Evolutionary conservation across 2,797 vertebrate genomes (phyloP).

Genomic region (Cyclopterus lumpus): DNA sequence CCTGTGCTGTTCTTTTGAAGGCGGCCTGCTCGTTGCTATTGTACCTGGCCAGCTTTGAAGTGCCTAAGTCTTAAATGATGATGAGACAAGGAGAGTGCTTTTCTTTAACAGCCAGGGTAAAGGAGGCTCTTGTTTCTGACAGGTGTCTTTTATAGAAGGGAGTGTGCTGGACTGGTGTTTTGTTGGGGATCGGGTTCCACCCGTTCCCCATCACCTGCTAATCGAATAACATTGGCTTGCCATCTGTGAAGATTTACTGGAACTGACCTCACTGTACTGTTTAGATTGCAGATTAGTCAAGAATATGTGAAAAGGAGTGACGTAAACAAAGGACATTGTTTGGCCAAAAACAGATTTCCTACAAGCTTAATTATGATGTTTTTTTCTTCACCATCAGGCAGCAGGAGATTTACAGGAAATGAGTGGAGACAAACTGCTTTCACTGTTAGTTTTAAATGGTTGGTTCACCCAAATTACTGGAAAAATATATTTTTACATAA

Average conservation of each 20-base stretch:
- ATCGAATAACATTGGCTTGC: constrained; percentile 82
- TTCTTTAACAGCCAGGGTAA: constrained; percentile 76
- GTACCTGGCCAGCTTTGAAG: constrained; percentile 84
- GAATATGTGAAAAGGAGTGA: constrained; percentile 62
- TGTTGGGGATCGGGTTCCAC: constrained; percentile 74
- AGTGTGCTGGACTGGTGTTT: constrained; percentile 81
- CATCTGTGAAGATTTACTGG: constrained; percentile 83
- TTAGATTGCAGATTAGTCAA: constrained; percentile 73
- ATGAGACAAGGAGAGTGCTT: constrained; percentile 80
- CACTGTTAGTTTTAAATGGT: background rate
- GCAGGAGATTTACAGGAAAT: background rate
- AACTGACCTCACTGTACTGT: constrained; percentile 73
- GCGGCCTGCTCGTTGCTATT: constrained; percentile 76
- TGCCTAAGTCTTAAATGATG: constrained; percentile 86
- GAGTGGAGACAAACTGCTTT: background rate
- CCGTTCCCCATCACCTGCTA: constrained; percentile 79
- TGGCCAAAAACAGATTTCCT: constrained; percentile 14
- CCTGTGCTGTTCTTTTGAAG: constrained; percentile 86
- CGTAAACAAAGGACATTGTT: constrained; percentile 47
- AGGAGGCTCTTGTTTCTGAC: constrained; percentile 79
- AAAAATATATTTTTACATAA: background rate
- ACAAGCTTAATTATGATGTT: background rate
- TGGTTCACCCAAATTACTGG: background rate
- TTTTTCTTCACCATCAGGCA: constrained; percentile 1
- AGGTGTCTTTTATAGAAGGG: constrained; percentile 84